These are phyloP conservation scores for Neocrepidodera transversa DNA, from an alignment of 2,888 invertebrate species.

Conservation along the genomic window DNA sequence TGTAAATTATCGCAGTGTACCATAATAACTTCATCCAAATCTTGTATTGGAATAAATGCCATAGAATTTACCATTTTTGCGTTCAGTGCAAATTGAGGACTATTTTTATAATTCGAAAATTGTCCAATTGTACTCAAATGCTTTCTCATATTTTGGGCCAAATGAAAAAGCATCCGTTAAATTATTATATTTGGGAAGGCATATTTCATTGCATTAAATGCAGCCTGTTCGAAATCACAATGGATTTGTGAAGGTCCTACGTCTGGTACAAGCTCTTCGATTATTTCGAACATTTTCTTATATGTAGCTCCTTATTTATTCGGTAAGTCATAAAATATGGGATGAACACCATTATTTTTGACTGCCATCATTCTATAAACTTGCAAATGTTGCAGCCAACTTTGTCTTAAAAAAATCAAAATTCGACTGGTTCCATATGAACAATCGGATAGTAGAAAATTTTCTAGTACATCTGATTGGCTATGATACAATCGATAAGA, in stretches of 20 bases:
- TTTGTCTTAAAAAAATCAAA: too few relatives aligned
- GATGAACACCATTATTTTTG: too few relatives aligned
- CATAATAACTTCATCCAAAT: neutral
- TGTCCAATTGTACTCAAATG: neutral
- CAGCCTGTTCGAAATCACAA: neutral
- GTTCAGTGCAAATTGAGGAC: neutral
- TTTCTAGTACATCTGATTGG: too few relatives aligned
- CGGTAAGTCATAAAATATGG: neutral
- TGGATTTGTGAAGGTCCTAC: neutral
- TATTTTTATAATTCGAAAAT: neutral
- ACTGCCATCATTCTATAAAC: too few relatives aligned
- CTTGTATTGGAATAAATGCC: neutral
- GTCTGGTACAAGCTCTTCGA: neutral
- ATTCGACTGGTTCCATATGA: too few relatives aligned
- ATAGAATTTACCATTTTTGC: neutral
- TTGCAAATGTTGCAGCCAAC: too few relatives aligned
- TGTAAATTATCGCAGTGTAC: neutral
- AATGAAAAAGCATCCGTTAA: conserved; percentile 2
- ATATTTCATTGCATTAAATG: neutral
- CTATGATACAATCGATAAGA: too few relatives aligned
- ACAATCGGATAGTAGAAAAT: too few relatives aligned
- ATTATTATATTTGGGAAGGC: neutral
- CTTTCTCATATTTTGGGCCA: neutral
- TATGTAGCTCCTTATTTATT: neutral
- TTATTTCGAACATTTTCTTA: neutral